These are phyloP conservation scores for Alviniconcha strummeri DNA, from an alignment of 2,888 invertebrate genomes.

Conservation along the genomic window DNA sequence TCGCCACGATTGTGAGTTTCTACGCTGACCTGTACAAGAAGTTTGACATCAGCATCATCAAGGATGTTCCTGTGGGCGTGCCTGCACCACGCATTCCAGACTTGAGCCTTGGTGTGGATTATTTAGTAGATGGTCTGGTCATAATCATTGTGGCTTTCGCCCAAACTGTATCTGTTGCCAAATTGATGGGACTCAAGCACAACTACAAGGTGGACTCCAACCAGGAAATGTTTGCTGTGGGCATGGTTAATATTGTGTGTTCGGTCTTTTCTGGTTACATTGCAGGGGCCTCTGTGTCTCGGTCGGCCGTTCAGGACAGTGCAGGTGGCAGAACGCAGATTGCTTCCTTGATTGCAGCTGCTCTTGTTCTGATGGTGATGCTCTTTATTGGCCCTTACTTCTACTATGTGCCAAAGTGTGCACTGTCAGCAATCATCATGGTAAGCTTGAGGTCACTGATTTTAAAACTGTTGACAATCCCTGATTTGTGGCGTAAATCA, in stretches of 20 bases:
- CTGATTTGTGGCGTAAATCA: slow-evolving; percentile 38
- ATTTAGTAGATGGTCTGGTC: slow-evolving; percentile 73
- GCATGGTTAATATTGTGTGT: slow-evolving; percentile 78
- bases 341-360: slow-evolving; percentile 49
- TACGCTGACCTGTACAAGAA: slow-evolving; percentile 31
- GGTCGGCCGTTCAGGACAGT: slow-evolving; percentile 83
- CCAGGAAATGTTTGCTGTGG: slow-evolving; percentile 68
- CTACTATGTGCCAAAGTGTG: slow-evolving; percentile 75
- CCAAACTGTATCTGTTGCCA: slow-evolving; percentile 75
- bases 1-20: slow-evolving; percentile 37
- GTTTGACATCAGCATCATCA: slow-evolving; percentile 40
- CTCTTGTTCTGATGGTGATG: slow-evolving; percentile 46
- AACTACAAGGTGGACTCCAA: slow-evolving; percentile 69
- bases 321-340: slow-evolving; percentile 86
- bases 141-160: slow-evolving; percentile 75
- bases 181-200: slow-evolving; percentile 74
- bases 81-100: slow-evolving; percentile 50
- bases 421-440: slow-evolving; percentile 66
- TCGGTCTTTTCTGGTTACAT: slow-evolving; percentile 73
- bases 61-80: slow-evolving; percentile 45
- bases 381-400: slow-evolving; percentile 41
- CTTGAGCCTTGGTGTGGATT: slow-evolving; percentile 38
- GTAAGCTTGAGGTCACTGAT: slow-evolving; percentile 69
- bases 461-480: slow-evolving; percentile 51
- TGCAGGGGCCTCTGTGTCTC: slow-evolving; percentile 74